Evolutionary conservation across 2,888 invertebrate species (phyloP).

Genomic region (Aphrophora alni): DNA sequence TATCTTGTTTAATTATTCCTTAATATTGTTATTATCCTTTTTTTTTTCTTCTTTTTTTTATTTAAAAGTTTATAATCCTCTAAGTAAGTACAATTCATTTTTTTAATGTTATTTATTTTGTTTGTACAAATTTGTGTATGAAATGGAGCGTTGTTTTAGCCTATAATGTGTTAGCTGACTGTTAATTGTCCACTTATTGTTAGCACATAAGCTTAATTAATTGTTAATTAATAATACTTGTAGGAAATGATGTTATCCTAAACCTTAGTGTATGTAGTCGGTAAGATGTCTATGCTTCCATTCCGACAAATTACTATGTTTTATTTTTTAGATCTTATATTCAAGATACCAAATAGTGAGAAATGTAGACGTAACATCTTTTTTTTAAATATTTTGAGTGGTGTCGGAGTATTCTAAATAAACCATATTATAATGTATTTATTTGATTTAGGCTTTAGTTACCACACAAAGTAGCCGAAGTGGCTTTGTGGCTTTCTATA

Average conservation of each 20-base stretch:
- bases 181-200: background rate
- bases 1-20: too few species aligned
- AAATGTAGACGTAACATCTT: constrained; percentile 23
- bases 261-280: background rate
- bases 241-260: background rate
- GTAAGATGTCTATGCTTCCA: constrained; percentile 3
- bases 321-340: background rate
- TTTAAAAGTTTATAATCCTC: too few species aligned
- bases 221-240: constrained; percentile 3
- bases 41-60: too few species aligned
- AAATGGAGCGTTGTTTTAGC: constrained; percentile 1
- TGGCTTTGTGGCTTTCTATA: constrained; percentile 32
- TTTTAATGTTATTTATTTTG: too few species aligned
- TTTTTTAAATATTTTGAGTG: constrained; percentile 26
- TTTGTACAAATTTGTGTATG: background rate
- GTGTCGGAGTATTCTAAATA: constrained; percentile 34
- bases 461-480: constrained; percentile 29
- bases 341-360: constrained; percentile 34
- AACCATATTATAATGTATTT: constrained; percentile 14
- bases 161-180: background rate
- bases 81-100: too few species aligned
- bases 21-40: too few species aligned
- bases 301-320: background rate
- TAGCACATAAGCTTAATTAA: background rate
- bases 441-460: constrained; percentile 33